A percentile compares a stretch with the other conserved stretches of the same genome.
phyloP scores from a whole-genome alignment of 2,113 vertebrate species.

The Sceloporus undulatus region DNA sequence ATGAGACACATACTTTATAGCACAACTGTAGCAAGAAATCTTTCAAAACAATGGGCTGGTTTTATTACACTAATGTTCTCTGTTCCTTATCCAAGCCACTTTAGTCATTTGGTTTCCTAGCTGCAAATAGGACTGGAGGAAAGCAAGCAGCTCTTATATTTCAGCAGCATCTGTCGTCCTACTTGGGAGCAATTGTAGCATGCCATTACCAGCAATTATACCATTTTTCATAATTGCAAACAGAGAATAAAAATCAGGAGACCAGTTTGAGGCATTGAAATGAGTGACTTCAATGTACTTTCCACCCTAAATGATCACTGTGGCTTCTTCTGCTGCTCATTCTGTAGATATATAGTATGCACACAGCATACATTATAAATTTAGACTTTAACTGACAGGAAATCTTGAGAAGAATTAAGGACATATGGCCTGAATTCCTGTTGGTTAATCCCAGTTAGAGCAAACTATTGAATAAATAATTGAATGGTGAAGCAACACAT shows the following conservation, averaged over 20 bases:
- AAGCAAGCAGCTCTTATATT: slow-evolving; percentile 5
- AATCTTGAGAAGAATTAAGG: slow-evolving; percentile 14
- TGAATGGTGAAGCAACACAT: neutral
- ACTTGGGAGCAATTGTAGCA: slow-evolving; percentile 2
- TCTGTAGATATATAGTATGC: neutral
- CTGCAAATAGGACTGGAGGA: slow-evolving; percentile 8
- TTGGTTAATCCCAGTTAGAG: no score
- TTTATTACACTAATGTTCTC: slow-evolving; percentile 10
- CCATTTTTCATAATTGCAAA: slow-evolving; percentile 29
- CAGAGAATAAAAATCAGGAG: neutral
- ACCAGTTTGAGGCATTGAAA: slow-evolving; percentile 23
- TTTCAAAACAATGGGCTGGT: neutral
- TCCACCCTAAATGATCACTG: neutral
- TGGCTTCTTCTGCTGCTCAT: slow-evolving; percentile 2
- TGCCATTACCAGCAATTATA: neutral
- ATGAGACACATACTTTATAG: neutral
- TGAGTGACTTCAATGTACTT: neutral
- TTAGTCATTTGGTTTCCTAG: neutral
- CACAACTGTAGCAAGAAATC: neutral
- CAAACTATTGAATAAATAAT: no score
- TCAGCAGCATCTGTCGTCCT: slow-evolving; percentile 10
- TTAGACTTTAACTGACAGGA: neutral
- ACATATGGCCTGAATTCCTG: neutral
- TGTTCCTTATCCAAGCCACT: neutral
- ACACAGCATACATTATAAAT: neutral